Conservation (phyloP, 1,140 invertebrate species). For the Ganaspis sp. region DNA sequence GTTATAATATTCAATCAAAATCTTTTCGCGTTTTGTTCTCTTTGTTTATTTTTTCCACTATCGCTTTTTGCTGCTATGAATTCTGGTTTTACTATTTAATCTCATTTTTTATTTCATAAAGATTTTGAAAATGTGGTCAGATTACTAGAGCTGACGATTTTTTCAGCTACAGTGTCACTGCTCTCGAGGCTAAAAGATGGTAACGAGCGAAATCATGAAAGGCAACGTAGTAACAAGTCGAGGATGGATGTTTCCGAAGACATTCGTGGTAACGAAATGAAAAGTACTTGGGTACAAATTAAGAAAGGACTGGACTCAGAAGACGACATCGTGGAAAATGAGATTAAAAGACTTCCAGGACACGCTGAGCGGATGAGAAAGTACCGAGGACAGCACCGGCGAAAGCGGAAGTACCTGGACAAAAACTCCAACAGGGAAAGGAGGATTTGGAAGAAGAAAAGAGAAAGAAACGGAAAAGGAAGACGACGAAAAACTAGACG, state of each 20-base stretch:
- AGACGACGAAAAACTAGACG: slow-evolving; percentile 37
- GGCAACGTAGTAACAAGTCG: slow-evolving; percentile 53
- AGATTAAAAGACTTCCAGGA: slow-evolving; percentile 35
- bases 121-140: neutral
- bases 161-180: slow-evolving; percentile 25
- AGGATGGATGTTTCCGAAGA: slow-evolving; percentile 30
- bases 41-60: too few relatives aligned
- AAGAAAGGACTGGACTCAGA: slow-evolving; percentile 46
- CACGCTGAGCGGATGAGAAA: slow-evolving; percentile 48
- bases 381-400: slow-evolving; percentile 57
- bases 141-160: neutral
- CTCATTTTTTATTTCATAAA: neutral
- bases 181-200: slow-evolving; percentile 41
- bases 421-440: slow-evolving; percentile 51
- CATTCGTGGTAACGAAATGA: slow-evolving; percentile 45
- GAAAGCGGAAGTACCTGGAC: slow-evolving; percentile 56
- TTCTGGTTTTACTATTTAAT: neutral
- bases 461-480: slow-evolving; percentile 39
- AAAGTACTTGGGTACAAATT: slow-evolving; percentile 46
- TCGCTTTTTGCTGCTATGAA: too few relatives aligned
- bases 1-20: too few relatives aligned
- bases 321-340: slow-evolving; percentile 40
- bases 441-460: slow-evolving; percentile 29
- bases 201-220: slow-evolving; percentile 49
- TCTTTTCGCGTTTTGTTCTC: too few relatives aligned